Percentiles rank a stretch among this genome's conserved stretches.
These are phyloP conservation scores for Saccopteryx leptura DNA, from an alignment of 2,113 vertebrate species.

Conservation along the genomic window DNA sequence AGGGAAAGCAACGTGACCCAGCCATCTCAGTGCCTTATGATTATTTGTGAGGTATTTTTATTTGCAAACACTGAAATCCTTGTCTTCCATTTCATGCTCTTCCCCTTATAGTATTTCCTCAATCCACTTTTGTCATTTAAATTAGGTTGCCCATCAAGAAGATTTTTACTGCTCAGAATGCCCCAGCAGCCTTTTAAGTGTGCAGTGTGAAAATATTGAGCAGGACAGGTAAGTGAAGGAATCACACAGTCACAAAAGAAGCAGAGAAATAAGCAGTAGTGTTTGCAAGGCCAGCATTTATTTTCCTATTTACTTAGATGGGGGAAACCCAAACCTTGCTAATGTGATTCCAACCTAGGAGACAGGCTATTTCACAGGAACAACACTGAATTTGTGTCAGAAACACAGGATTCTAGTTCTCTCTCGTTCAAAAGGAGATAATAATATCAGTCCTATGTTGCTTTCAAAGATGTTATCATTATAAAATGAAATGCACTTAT, in stretches of 20 bases:
- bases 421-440: not conserved
- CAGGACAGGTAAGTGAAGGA: not conserved
- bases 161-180: not conserved
- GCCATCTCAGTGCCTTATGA: not conserved
- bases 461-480: not conserved
- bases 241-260: not conserved
- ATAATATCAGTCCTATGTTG: not conserved
- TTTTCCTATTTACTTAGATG: conserved; percentile 60
- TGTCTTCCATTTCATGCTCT: not conserved
- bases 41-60: conserved; percentile 40
- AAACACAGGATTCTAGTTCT: not conserved
- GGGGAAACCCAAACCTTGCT: conserved; percentile 31
- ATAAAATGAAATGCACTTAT: conserved; percentile 31
- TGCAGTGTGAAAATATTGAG: not conserved
- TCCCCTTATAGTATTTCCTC: not conserved
- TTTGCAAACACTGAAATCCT: not conserved
- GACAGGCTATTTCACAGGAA: conserved; percentile 26
- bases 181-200: not conserved
- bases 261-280: not conserved
- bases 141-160: not conserved
- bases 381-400: conserved; percentile 3
- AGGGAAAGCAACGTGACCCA: not conserved
- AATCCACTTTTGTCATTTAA: conserved; percentile 9
- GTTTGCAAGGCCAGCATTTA: not conserved
- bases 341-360: conserved; percentile 19